Base-by-base conservation (phyloP, 2,797 vertebrate species). In the Leptoclinus maculatus region DNA sequence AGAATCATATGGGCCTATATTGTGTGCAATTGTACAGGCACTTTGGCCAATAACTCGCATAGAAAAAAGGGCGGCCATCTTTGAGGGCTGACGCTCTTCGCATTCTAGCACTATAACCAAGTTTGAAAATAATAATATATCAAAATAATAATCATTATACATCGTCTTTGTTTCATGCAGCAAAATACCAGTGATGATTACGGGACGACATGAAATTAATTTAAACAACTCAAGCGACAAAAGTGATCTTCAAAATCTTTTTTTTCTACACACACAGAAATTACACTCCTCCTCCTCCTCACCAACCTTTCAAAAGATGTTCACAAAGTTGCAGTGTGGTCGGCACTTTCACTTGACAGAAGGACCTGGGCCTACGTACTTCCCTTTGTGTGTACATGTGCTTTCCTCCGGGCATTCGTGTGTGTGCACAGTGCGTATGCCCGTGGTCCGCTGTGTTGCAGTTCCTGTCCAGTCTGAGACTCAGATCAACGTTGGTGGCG, bases 401-500 rank as follows among this genome's bases (percentile, higher is more conserved):
- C 32, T 32, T 68, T 79, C 76, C 76, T 71, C 38, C 78, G 76
- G 59, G 65, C 23, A 6, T 29, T 59, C 63, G 25, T 57, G 54
- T 57, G 65, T 47, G 68, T 39, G 69, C 71, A 36, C 68, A 80
- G 53, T 69, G 80, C 78, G 74, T 84, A 82, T 88, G 84, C 67
- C 54, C 76, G 14, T 11, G 71, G 51, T 71, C 76, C 71, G 66
- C 59, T 56, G 57, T 29, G 51, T 23, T 76, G 72, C 53, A 59
- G 45, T 23, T 23, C 60, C 17, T 39, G 78, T 80, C 74, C 84
- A 25, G 66, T 49, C 56, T 71, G 78, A 57, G 36, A 77, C 45
- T 88, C 81, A 90, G 89, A 93, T 92, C 92, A 64, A 79, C 79
- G 87, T 87, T 86, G 94, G 93, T 90, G 93, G 91, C 76, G 21